phyloP scores from a whole-genome alignment of 2,888 invertebrate species.

The Steinernema carpocapsae region DNA sequence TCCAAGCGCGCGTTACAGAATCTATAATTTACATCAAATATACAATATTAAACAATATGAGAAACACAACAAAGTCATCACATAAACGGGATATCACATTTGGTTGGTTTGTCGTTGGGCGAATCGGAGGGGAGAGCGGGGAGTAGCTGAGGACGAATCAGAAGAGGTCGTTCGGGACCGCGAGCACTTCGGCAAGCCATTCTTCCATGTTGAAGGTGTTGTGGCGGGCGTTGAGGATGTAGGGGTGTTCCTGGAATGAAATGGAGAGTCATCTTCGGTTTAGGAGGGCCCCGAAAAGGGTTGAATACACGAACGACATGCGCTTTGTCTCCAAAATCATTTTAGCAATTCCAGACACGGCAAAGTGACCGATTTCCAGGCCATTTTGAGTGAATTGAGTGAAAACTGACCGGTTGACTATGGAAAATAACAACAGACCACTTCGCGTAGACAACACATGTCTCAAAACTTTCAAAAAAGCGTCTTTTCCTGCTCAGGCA shows the following conservation, averaged over 20 bases:
- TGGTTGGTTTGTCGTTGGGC: not conserved
- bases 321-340: not conserved
- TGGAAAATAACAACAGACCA: too few relatives aligned
- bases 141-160: conserved; percentile 4
- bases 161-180: not conserved
- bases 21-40: not conserved
- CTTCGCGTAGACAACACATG: too few relatives aligned
- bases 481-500: too few relatives aligned
- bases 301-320: not conserved
- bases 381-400: not conserved
- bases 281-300: too few relatives aligned
- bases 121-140: not conserved
- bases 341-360: too few relatives aligned
- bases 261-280: too few relatives aligned
- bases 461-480: too few relatives aligned
- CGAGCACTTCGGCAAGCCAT: not conserved
- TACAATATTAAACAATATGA: not conserved
- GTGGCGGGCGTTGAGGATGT: not conserved
- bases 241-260: not conserved
- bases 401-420: too few relatives aligned
- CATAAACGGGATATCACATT: not conserved
- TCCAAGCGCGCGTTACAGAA: not conserved
- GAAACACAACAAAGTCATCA: conserved; percentile 4
- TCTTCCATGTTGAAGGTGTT: conserved; percentile 19
- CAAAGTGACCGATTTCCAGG: not conserved